Percentiles rank a stretch among this genome's conserved stretches.
These are phyloP conservation scores for Chamaetylas fuelleborni DNA, from an alignment of 2,113 vertebrate genomes.

Conservation along the genomic window DNA sequence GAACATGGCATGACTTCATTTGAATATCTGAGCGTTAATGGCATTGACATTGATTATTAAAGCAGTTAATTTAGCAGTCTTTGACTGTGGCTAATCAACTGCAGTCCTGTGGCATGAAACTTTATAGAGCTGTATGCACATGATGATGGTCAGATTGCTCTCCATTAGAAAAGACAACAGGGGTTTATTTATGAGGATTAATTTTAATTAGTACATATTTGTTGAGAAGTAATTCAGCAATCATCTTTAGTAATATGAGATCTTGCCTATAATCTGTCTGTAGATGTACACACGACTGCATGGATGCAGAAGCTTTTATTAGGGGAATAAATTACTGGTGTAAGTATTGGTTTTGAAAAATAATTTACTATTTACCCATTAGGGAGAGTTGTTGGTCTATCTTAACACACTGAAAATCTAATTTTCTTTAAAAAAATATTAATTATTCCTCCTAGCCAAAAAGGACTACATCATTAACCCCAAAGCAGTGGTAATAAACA, in stretches of 20 bases:
- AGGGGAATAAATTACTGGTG: conserved; percentile 9
- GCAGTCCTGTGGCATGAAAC: background rate
- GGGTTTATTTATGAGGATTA: conserved; percentile 21
- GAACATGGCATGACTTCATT: background rate
- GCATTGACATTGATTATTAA: conserved; percentile 4
- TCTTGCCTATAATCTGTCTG: background rate
- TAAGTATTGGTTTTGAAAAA: conserved; percentile 42
- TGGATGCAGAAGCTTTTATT: background rate
- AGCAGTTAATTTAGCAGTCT: background rate
- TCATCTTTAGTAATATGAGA: background rate
- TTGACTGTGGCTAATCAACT: background rate
- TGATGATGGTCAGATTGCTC: background rate
- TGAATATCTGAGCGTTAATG: conserved; percentile 1
- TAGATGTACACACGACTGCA: background rate
- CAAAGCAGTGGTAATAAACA: conserved; percentile 67
- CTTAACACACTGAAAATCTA: conserved; percentile 50
- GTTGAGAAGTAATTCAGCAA: background rate
- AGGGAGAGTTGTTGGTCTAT: conserved; percentile 38
- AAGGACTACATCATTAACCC: conserved; percentile 61
- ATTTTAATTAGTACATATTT: conserved; percentile 41
- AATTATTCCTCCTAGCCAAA: conserved; percentile 57
- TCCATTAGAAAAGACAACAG: background rate
- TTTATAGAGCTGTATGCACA: background rate
- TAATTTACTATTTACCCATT: conserved; percentile 52
- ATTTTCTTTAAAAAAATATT: conserved; percentile 59